Percentiles rank a stretch among this genome's conserved stretches.
Evolutionary conservation across 23 tunicate species (phyloP).

Genomic region (Ascidia mentula): DNA sequence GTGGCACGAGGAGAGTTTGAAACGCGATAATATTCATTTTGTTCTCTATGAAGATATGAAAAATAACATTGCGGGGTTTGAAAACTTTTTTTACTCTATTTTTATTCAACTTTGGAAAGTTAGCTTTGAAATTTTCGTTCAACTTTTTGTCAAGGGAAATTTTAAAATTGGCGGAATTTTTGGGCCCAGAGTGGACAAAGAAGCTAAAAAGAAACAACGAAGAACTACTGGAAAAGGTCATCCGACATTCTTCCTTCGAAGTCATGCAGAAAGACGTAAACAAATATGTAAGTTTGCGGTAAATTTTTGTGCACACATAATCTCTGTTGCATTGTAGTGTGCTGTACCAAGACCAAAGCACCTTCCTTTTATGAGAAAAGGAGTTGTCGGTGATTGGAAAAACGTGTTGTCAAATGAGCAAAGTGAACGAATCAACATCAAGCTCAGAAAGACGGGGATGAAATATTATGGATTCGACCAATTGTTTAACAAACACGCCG

Average conservation of each 20-base stretch:
- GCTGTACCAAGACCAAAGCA: slow-evolving; percentile 25
- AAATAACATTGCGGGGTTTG: slow-evolving; percentile 22
- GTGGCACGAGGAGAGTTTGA: slow-evolving; percentile 44
- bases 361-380: slow-evolving; percentile 59
- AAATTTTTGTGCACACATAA: not conserved
- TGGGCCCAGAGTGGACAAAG: slow-evolving; percentile 9
- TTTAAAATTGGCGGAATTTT: slow-evolving; percentile 47
- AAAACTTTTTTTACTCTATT: not conserved
- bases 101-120: not conserved
- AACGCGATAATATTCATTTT: slow-evolving; percentile 32
- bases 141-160: slow-evolving; percentile 28
- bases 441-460: slow-evolving; percentile 11
- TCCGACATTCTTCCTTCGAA: slow-evolving; percentile 16
- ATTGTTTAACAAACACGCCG: slow-evolving; percentile 49
- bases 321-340: slow-evolving; percentile 12
- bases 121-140: not conserved
- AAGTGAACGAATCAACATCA: slow-evolving; percentile 47
- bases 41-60: slow-evolving; percentile 71
- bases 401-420: slow-evolving; percentile 47
- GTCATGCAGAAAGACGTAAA: slow-evolving; percentile 21
- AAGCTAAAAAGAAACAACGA: slow-evolving; percentile 20
- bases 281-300: slow-evolving; percentile 11
- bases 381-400: slow-evolving; percentile 76
- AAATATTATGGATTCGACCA: slow-evolving; percentile 53
- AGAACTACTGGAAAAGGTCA: slow-evolving; percentile 29